Evolutionary conservation across 2,113 vertebrate species (phyloP).

Genomic region (Paralichthys olivaceus): DNA sequence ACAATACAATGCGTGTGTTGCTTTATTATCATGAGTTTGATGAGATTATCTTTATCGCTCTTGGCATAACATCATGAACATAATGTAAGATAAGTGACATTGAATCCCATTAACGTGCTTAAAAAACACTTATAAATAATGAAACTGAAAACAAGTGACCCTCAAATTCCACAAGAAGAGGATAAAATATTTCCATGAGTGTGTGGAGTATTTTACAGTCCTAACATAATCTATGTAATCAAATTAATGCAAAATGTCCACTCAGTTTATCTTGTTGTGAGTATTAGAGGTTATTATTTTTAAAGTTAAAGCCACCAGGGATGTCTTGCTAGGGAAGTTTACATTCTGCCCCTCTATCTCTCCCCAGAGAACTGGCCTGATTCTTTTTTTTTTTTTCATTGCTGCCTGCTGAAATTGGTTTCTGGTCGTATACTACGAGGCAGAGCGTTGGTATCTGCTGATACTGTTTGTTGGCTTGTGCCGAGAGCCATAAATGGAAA

Average conservation of each 20-base stretch:
- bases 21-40: too few relatives aligned
- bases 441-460: constrained; percentile 67
- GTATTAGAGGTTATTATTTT: constrained; percentile 42
- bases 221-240: constrained; percentile 37
- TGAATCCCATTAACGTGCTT: too few relatives aligned
- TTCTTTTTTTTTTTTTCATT: constrained; percentile 66
- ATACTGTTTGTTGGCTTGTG: constrained; percentile 67
- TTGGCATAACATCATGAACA: too few relatives aligned
- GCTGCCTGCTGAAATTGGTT: constrained; percentile 79
- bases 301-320: constrained; percentile 70
- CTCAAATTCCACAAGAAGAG: not conserved
- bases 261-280: constrained; percentile 67
- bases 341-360: constrained; percentile 78
- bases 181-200: constrained; percentile 16
- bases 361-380: constrained; percentile 79
- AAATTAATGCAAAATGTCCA: constrained; percentile 63
- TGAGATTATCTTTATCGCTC: too few relatives aligned
- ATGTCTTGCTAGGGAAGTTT: constrained; percentile 77
- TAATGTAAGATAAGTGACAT: too few relatives aligned
- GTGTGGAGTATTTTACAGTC: constrained; percentile 19
- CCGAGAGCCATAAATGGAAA: constrained; percentile 44
- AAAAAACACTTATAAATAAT: not conserved
- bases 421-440: constrained; percentile 69
- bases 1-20: too few relatives aligned
- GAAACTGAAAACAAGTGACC: not conserved